Evolutionary conservation across 2,797 vertebrate species (phyloP).

Genomic region (Notamacropus eugenii): DNA sequence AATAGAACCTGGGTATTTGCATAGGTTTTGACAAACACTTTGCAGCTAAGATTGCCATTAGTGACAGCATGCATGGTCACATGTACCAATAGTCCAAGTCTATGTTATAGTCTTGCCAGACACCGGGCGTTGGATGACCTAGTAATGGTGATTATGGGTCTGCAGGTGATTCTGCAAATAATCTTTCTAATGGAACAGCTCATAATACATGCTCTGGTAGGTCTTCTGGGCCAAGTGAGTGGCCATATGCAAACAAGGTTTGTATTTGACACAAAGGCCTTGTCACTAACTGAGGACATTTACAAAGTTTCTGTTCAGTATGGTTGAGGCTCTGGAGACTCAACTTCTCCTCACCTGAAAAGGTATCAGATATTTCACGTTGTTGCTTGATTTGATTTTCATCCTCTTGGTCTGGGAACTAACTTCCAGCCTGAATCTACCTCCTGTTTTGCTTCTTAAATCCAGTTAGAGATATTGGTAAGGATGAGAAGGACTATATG

Average conservation of each 20-base stretch:
- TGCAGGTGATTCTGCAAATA: constrained; percentile 98
- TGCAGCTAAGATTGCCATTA: constrained; percentile 95
- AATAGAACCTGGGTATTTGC: constrained; percentile 94
- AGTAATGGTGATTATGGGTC: constrained; percentile 97
- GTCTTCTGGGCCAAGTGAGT: constrained; percentile 98
- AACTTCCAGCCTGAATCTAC: constrained; percentile 90
- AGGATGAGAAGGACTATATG: constrained; percentile 94
- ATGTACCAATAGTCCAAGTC: constrained; percentile 96
- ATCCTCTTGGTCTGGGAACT: constrained; percentile 84
- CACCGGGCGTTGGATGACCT: constrained; percentile 96
- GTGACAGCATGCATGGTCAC: constrained; percentile 92
- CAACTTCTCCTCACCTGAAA: constrained; percentile 92
- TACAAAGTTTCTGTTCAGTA: constrained; percentile 93
- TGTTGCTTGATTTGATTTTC: constrained; percentile 86
- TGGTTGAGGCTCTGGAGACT: constrained; percentile 90
- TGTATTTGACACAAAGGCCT: constrained; percentile 98
- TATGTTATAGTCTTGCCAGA: constrained; percentile 98
- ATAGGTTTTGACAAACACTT: constrained; percentile 95
- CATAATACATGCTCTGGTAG: constrained; percentile 97
- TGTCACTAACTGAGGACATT: constrained; percentile 94
- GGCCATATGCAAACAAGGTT: constrained; percentile 98
- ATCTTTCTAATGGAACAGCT: constrained; percentile 98
- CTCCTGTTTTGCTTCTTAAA: constrained; percentile 96
- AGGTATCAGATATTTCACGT: constrained; percentile 93
- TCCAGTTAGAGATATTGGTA: constrained; percentile 93